Evolutionary conservation across 2,113 vertebrate species (phyloP).

Genomic region (Holacanthus passer): DNA sequence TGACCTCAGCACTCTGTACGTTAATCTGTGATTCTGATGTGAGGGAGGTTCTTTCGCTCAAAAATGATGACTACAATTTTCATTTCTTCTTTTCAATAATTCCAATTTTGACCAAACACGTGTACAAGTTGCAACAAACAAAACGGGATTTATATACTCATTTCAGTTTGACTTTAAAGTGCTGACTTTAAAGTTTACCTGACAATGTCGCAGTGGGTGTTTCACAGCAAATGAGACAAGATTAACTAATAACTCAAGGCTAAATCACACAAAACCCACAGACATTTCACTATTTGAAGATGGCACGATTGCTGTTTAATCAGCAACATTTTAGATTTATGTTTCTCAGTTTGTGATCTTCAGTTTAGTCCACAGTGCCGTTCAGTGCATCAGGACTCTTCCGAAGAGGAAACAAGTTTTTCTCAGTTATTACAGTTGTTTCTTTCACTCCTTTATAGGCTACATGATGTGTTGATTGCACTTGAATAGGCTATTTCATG

Average conservation of each 20-base stretch:
- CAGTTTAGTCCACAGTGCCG: background rate
- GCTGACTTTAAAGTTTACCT: background rate
- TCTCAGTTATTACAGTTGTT: background rate
- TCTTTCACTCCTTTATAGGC: background rate
- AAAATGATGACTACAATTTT: too few relatives aligned
- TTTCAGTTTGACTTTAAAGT: background rate
- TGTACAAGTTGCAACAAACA: too few relatives aligned
- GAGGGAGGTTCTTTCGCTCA: too few relatives aligned
- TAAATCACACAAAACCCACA: background rate
- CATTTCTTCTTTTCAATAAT: too few relatives aligned
- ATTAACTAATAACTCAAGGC: background rate
- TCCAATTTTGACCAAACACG: too few relatives aligned
- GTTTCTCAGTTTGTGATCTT: background rate
- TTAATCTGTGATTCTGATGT: background rate
- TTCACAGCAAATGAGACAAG: background rate
- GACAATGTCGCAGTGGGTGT: background rate
- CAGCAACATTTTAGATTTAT: background rate
- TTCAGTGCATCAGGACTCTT: background rate
- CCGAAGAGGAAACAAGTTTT: background rate
- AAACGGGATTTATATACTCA: too few relatives aligned
- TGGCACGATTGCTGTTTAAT: background rate
- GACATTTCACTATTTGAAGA: background rate
- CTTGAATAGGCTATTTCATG: background rate
- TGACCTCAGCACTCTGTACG: background rate
- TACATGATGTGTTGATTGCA: background rate